Evolutionary conservation across 2,797 vertebrate species (phyloP).

Genomic region (Brachyalestes nurse): DNA sequence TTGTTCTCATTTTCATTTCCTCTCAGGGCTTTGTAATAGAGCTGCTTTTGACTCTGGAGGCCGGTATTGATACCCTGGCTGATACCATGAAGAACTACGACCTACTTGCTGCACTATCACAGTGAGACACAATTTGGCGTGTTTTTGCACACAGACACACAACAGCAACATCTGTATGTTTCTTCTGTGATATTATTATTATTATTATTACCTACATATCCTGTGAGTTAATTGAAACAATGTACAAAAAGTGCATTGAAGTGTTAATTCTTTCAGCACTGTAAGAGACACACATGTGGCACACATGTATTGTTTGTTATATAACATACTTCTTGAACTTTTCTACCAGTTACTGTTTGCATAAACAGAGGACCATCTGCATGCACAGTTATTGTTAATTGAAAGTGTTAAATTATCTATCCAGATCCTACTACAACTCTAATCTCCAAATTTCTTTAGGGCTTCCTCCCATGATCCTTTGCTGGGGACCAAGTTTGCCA

Average conservation of each 20-base stretch:
- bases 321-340: no score
- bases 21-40: conserved; percentile 96
- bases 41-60: conserved; percentile 95
- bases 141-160: not conserved
- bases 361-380: no score
- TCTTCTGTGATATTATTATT: no score
- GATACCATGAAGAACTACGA: conserved; percentile 98
- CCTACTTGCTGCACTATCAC: conserved; percentile 92
- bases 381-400: not conserved
- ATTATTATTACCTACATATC: no score
- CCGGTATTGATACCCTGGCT: conserved; percentile 95
- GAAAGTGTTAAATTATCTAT: not conserved
- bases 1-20: not conserved
- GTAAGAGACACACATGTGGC: no score
- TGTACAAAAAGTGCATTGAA: no score
- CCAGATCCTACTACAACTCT: not conserved
- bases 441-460: conserved; percentile 69
- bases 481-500: conserved; percentile 91
- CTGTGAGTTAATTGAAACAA: no score
- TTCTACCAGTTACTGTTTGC: no score
- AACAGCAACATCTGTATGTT: not conserved
- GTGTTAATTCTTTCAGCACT: no score
- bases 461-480: conserved; percentile 86
- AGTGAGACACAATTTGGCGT: conserved; percentile 80
- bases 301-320: no score